Percentiles rank a stretch among this genome's conserved stretches.
Evolutionary conservation across 2,113 vertebrate species (phyloP).

Genomic region (Microcebus murinus): DNA sequence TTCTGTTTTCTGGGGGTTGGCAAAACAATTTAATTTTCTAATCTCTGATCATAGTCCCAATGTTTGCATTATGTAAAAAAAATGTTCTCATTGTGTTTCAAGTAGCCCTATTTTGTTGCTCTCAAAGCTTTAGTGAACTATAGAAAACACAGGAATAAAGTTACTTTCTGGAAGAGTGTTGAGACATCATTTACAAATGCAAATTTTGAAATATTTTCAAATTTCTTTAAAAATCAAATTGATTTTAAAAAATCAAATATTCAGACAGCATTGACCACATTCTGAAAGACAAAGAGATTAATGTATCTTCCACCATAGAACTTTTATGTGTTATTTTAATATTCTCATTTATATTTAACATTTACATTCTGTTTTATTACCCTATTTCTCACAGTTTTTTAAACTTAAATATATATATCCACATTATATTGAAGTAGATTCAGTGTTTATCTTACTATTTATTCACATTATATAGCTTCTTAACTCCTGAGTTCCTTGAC

Average conservation of each 20-base stretch:
- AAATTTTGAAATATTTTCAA: slow-evolving; percentile 38
- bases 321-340: neutral
- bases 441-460: neutral
- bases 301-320: neutral
- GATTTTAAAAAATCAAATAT: neutral
- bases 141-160: neutral
- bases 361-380: slow-evolving; percentile 22
- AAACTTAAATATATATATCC: neutral
- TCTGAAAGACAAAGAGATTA: neutral
- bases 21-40: neutral
- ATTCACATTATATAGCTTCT: neutral
- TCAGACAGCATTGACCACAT: slow-evolving; percentile 1
- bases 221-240: neutral
- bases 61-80: slow-evolving; percentile 29
- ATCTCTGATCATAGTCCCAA: neutral
- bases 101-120: neutral
- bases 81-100: neutral
- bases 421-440: neutral
- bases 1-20: neutral
- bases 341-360: neutral
- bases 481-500: neutral
- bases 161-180: slow-evolving; percentile 17
- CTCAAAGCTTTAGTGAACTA: neutral
- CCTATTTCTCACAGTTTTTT: neutral
- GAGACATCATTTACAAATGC: slow-evolving; percentile 28